Base-by-base conservation (phyloP, 2,113 vertebrate species). In the Caranx melampygus region DNA sequence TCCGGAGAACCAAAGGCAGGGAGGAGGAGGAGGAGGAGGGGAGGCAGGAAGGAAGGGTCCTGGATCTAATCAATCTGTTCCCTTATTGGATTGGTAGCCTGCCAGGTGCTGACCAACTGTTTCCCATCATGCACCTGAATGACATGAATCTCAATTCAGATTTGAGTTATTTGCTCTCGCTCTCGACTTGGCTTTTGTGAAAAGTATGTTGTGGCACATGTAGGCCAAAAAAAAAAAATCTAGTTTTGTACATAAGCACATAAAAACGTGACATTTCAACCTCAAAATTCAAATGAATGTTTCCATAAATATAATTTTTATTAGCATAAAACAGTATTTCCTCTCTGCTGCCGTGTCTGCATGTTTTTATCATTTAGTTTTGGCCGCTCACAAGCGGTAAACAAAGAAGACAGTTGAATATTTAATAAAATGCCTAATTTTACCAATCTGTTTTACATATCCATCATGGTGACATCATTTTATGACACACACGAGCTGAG, bases 11-110 rank as follows among this genome's bases (percentile, higher is more conserved):
- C 42, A 6, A 33, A 45, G 74, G 54, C 45, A 51, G 7, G 49
- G 18, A 51, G 49, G 40, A 10, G 26, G 26, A 26, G 26, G 26
- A 26, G 26, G 26, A 26, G 26, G 26, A 26, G 26, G 26, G 26
- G 42, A 44, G 42, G 45, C 16, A 12, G 74, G 35, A 55, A 52
- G 79, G 70, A 26, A 26, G 83, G 81, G 83, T 83, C 51, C 74
- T 87, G 81, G 83, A 90, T 91, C 81, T 79, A 88, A 93, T 94
- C 88, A 87, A 88, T 90, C 86, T 80, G 58, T 66, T 66, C 69
- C 71, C 60, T 92, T 87, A 87, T 90, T 91, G 79, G 87, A 88
- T 79, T 78, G 88, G 81, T 77, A 15, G 73, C 73, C 71, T 64
- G 69, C 84, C 89, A 91, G 82, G 88, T 90, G 87, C 89, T 88